Conservation (phyloP, 2,888 invertebrate species). For the Xanthorhoe spadicearia region DNA sequence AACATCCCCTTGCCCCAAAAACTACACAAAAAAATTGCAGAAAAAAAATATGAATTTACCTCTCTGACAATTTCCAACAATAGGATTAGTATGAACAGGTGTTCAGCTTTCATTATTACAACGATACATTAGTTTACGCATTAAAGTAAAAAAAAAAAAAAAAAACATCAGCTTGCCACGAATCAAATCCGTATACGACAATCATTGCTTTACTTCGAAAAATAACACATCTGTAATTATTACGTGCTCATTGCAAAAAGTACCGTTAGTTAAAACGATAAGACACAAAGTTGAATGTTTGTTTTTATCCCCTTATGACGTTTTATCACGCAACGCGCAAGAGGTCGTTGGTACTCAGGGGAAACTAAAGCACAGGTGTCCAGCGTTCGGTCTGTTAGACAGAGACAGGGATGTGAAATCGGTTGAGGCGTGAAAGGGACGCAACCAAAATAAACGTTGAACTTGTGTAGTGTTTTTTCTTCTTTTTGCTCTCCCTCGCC, state of each 20-base stretch:
- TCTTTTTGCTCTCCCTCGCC: slow-evolving; percentile 82
- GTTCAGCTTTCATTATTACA: slow-evolving; percentile 78
- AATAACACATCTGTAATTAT: slow-evolving; percentile 76
- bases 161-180: slow-evolving; percentile 75
- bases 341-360: slow-evolving; percentile 85
- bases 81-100: slow-evolving; percentile 76
- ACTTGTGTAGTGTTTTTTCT: slow-evolving; percentile 80
- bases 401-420: slow-evolving; percentile 60
- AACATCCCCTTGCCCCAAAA: slow-evolving; percentile 30
- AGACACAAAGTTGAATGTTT: slow-evolving; percentile 53
- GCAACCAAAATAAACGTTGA: slow-evolving; percentile 84
- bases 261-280: slow-evolving; percentile 50
- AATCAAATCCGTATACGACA: slow-evolving; percentile 85
- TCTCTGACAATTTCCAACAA: slow-evolving; percentile 66
- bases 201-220: slow-evolving; percentile 80
- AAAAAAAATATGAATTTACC: slow-evolving; percentile 63
- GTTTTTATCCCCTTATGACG: slow-evolving; percentile 57
- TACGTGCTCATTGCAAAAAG: slow-evolving; percentile 46
- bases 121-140: slow-evolving; percentile 80
- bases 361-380: slow-evolving; percentile 85
- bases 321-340: slow-evolving; percentile 61
- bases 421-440: slow-evolving; percentile 62
- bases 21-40: slow-evolving; percentile 56
- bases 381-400: slow-evolving; percentile 77
- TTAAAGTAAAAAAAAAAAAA: slow-evolving; percentile 65